These are phyloP conservation scores for Cerceris ruficornis DNA, from an alignment of 2,888 invertebrate species.

Conservation along the genomic window DNA sequence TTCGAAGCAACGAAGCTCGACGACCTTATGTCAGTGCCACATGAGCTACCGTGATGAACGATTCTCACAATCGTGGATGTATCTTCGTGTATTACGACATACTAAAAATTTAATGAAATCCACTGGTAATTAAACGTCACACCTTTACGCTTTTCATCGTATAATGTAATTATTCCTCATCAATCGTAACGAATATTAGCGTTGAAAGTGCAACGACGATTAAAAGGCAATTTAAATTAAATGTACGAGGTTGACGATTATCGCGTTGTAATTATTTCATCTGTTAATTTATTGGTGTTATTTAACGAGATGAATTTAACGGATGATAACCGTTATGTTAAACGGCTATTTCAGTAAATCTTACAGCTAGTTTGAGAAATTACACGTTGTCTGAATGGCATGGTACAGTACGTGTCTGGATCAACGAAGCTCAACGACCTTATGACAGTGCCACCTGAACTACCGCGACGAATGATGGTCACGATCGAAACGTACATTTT, in stretches of 20 bases:
- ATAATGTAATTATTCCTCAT: background rate
- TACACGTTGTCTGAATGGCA: too few species aligned
- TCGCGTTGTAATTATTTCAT: too few species aligned
- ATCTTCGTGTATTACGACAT: background rate
- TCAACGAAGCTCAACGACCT: conserved; percentile 51
- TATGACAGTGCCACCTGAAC: conserved; percentile 49
- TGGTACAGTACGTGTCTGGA: conserved; percentile 5
- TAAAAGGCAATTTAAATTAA: too few species aligned
- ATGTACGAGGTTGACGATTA: too few species aligned
- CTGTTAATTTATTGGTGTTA: too few species aligned
- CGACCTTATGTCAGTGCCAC: conserved; percentile 53
- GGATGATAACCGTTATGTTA: too few species aligned
- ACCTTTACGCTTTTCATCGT: too few species aligned
- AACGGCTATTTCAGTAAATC: too few species aligned
- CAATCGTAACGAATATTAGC: background rate
- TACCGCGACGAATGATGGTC: conserved; percentile 37
- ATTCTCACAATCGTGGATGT: conserved; percentile 3
- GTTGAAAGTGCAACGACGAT: background rate
- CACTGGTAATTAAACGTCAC: background rate
- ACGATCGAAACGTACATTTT: conserved; percentile 4
- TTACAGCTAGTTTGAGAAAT: too few species aligned
- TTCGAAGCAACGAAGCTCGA: conserved; percentile 41
- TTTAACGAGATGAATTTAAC: too few species aligned
- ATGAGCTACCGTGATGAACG: conserved; percentile 47
- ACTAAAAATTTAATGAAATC: background rate